Evolutionary conservation across 2,113 vertebrate genomes (phyloP).

Genomic region (Typhlomys cinereus): DNA sequence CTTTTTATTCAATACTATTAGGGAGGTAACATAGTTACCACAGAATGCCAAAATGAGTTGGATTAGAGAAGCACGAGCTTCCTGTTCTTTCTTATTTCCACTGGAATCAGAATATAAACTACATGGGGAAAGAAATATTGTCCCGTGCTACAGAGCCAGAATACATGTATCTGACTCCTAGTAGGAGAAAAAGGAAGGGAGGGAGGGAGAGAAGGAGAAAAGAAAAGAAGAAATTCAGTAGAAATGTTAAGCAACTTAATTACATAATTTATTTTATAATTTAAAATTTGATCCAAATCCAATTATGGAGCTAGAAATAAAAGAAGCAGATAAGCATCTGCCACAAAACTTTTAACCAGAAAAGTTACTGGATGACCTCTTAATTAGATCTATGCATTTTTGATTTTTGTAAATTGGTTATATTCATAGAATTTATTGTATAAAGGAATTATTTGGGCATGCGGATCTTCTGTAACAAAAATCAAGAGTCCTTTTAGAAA

Average conservation of each 20-base stretch:
- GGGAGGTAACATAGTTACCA: neutral
- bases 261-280: neutral
- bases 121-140: neutral
- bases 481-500: neutral
- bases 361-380: neutral
- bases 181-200: neutral
- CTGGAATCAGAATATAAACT: neutral
- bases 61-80: neutral
- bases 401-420: conserved; percentile 2
- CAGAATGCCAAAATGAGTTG: neutral
- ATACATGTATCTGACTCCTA: neutral
- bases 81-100: neutral
- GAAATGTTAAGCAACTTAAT: neutral
- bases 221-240: neutral
- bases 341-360: neutral
- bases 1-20: neutral
- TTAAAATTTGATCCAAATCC: neutral
- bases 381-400: neutral
- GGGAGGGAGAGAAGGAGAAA: no score
- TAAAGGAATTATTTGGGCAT: neutral
- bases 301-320: neutral
- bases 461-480: neutral
- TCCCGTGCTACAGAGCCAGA: neutral
- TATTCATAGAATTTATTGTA: neutral
- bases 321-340: neutral